A percentile compares a stretch with the other conserved stretches of the same genome.
Conservation (phyloP, 2,113 vertebrate species). For the Paracanthobrama guichenoti region DNA sequence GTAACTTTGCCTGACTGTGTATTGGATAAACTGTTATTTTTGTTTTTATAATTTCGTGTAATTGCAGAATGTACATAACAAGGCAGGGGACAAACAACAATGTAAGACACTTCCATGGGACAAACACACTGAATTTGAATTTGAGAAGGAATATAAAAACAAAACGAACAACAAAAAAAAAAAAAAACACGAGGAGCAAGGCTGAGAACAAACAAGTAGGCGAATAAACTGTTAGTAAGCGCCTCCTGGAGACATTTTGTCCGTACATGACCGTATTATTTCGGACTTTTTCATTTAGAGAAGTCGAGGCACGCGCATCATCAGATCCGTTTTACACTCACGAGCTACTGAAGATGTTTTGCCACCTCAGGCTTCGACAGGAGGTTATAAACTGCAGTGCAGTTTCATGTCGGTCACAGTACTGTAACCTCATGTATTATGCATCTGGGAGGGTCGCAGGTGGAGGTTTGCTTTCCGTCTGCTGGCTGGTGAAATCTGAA, state of each 20-base stretch:
- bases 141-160: no score
- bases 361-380: background rate
- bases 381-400: conserved; percentile 30
- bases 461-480: conserved; percentile 49
- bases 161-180: no score
- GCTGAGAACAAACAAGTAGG: no score
- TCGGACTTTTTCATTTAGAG: background rate
- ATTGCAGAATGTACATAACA: no score
- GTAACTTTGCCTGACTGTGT: background rate
- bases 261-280: background rate
- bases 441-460: conserved; percentile 51
- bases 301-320: background rate
- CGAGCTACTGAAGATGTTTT: background rate
- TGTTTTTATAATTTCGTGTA: no score
- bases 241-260: background rate
- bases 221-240: background rate
- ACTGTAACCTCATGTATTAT: conserved; percentile 53
- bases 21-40: background rate
- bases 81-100: no score
- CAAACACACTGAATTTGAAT: no score
- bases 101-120: no score
- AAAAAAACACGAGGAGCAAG: no score
- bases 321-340: background rate
- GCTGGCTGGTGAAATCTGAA: conserved; percentile 42
- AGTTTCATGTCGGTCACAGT: conserved; percentile 32